These are phyloP conservation scores for Rhabdornis inornatus DNA, from an alignment of 2,113 vertebrate genomes.

Conservation along the genomic window DNA sequence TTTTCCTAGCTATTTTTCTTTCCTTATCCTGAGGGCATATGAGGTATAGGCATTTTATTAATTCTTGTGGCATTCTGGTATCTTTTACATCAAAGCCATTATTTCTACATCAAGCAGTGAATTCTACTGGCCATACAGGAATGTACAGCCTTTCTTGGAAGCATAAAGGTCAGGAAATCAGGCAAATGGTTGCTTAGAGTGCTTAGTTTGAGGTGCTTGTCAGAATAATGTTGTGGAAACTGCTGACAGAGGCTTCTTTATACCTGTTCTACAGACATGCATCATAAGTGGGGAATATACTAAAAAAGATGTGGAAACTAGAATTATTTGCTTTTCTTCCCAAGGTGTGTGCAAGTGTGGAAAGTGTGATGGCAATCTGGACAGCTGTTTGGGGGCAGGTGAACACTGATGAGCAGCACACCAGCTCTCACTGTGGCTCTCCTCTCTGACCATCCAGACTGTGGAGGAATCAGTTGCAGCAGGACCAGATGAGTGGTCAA, in stretches of 20 bases:
- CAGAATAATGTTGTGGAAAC: background rate
- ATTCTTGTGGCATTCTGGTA: background rate
- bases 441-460: background rate
- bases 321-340: background rate
- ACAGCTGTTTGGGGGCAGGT: background rate
- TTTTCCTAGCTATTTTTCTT: background rate
- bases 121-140: background rate
- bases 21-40: background rate
- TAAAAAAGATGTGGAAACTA: background rate
- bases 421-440: background rate
- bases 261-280: background rate
- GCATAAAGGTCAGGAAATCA: background rate
- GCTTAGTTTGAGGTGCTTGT: background rate
- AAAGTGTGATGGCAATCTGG: background rate
- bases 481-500: background rate
- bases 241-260: background rate
- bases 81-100: background rate
- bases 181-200: background rate
- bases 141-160: background rate
- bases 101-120: background rate
- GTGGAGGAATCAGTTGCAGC: background rate
- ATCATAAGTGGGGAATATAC: rapidly evolving
- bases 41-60: background rate
- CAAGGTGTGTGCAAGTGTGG: background rate
- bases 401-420: background rate